Evolutionary conservation across 2,113 vertebrate genomes (phyloP), one percentile per base, ranked within the genome.

Genomic region (Ploceus nigricollis): DNA sequence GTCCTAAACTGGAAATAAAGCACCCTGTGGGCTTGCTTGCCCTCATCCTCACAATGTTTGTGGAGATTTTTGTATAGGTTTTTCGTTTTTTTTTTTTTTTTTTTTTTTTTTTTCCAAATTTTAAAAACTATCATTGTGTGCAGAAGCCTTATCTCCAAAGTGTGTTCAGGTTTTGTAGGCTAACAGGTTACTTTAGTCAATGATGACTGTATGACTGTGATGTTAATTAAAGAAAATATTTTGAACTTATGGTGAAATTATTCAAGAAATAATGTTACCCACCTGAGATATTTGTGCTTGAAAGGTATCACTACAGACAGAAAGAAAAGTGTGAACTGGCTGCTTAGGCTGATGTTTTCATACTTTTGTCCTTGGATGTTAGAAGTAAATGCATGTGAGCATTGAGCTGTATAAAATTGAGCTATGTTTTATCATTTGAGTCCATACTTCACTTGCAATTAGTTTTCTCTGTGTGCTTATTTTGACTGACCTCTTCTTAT

Each of bases 401-500:
- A 53, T 30, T 56, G 76, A 51, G 23, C 77, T 92, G 24, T 76
- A 30, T 19, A 72, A 91, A 87, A 84, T 5, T 6, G 40, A 81
- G 31, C 44, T 48, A 2, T 17, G 48, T 78, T 89, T 91, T 75
- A 60, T 69, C n/a, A 47, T 44, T 75, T 64, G n/a, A 82, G 14
- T 57, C 28, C 24, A 19, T 64, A 90, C 79, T 94, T 90, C 61
- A 47, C 39, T 82, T 91, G 27, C 70, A 82, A 2, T 91, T 94
- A 76, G n/a, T 79, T 92, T 95, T 23, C 37, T 37, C 22, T 31
- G 20, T 51, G 25, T 40, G 16, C 33, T 94, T 85, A 18, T 72
- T 96, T 87, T 87, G 61, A 47, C 44, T 53, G 87, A 89, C 81
- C 82, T 87, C 54, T 70, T 87, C 69, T 84, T 16, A 50, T 25